Percentiles rank a stretch among this genome's conserved stretches.
These are phyloP conservation scores for Macrophya annulata DNA, from an alignment of 2,888 invertebrate species.

Conservation along the genomic window DNA sequence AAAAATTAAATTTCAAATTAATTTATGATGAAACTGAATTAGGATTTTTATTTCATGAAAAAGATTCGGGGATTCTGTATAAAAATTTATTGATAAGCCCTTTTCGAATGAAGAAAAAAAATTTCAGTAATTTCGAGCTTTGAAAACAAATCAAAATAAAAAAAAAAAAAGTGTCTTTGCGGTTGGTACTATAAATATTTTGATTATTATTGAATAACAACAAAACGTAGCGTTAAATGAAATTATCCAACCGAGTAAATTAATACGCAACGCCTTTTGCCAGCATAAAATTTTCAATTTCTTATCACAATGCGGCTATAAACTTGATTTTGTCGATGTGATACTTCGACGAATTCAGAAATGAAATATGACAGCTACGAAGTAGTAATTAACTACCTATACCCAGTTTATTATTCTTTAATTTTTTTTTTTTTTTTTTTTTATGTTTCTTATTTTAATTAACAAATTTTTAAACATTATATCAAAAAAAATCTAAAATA, in stretches of 20 bases:
- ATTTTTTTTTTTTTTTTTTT: too few species aligned
- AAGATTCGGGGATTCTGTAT: too few species aligned
- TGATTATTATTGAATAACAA: too few species aligned
- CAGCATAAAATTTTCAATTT: not conserved
- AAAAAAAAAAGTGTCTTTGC: too few species aligned
- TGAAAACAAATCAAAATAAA: too few species aligned
- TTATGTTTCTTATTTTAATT: too few species aligned
- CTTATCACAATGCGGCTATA: conserved; percentile 11
- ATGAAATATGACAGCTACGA: not conserved
- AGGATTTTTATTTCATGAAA: not conserved
- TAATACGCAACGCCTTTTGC: not conserved
- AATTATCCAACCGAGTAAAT: not conserved
- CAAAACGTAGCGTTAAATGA: not conserved
- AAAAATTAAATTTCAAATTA: not conserved
- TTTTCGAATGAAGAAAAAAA: too few species aligned
- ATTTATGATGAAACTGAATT: not conserved
- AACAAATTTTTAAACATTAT: not conserved
- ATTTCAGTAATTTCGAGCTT: too few species aligned
- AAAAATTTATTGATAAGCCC: too few species aligned
- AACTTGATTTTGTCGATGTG: not conserved
- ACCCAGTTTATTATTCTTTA: too few species aligned
- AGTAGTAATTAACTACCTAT: too few species aligned
- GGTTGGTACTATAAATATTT: too few species aligned
- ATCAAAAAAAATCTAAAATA: not conserved
- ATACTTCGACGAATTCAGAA: not conserved